Conservation (phyloP, 2,797 vertebrate genomes). For the Myotis planiceps region DNA sequence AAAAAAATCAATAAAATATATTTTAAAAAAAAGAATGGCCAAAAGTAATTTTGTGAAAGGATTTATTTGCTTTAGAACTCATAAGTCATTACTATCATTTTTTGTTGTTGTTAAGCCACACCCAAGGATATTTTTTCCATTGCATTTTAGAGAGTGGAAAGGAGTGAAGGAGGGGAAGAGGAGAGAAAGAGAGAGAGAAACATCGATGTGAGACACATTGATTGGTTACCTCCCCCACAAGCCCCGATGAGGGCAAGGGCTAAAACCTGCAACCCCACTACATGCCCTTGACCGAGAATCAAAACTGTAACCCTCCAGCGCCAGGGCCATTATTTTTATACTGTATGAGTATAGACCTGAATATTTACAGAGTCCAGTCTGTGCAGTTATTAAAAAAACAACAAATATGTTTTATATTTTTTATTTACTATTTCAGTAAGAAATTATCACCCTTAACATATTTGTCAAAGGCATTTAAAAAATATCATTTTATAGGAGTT, state of each 20-base stretch:
- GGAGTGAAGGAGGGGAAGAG: too few species aligned
- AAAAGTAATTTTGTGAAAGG: constrained; percentile 24
- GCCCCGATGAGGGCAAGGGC: too few species aligned
- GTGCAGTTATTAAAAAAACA: neutral
- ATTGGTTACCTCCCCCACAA: too few species aligned
- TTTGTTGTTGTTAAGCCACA: neutral
- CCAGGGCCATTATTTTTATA: neutral
- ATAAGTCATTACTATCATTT: neutral
- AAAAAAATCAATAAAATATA: too few species aligned
- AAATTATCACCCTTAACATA: constrained; percentile 9
- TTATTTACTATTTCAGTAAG: neutral
- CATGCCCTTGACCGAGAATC: too few species aligned
- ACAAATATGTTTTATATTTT: neutral
- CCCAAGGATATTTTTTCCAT: too few species aligned
- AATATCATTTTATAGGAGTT: constrained; percentile 8
- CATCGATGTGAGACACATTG: too few species aligned
- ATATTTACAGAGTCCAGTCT: neutral
- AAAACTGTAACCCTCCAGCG: too few species aligned
- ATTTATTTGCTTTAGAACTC: neutral
- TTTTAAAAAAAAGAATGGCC: neutral
- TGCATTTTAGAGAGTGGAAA: too few species aligned
- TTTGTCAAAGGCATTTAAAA: constrained; percentile 31
- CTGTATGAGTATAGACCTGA: neutral
- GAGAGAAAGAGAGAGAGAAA: too few species aligned
- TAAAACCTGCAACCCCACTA: too few species aligned